Percentiles rank a stretch among this genome's conserved stretches.
These are phyloP conservation scores for Lordiphosa clarofinis DNA, from an alignment of 1,140 invertebrate species.

Conservation along the genomic window DNA sequence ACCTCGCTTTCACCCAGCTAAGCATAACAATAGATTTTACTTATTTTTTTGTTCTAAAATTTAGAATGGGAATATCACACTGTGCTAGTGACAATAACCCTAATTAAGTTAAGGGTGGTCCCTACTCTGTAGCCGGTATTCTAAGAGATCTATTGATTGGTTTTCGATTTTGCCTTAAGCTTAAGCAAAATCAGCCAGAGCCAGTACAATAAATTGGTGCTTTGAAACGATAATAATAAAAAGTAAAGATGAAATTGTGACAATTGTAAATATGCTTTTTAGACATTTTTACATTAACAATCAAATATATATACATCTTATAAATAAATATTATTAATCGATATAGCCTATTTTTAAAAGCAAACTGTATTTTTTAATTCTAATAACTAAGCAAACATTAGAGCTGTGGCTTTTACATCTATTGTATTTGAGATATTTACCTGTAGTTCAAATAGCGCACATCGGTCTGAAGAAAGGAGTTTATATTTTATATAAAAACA, in stretches of 20 bases:
- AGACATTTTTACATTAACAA: conserved; percentile 60
- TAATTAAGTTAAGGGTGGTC: conserved; percentile 4
- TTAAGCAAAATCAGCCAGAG: conserved; percentile 67
- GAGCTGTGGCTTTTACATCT: conserved; percentile 61
- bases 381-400: conserved; percentile 36
- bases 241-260: conserved; percentile 23
- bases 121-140: conserved; percentile 28
- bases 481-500: conserved; percentile 63
- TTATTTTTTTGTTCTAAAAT: too few species aligned
- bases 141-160: conserved; percentile 24
- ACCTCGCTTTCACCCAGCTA: too few species aligned
- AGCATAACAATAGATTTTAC: too few species aligned
- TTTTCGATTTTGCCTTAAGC: conserved; percentile 43
- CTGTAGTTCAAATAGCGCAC: conserved; percentile 60
- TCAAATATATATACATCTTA: conserved; percentile 28
- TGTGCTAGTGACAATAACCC: conserved; percentile 42
- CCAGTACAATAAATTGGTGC: conserved; percentile 67
- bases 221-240: conserved; percentile 60
- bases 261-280: conserved; percentile 64
- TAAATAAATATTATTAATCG: conserved; percentile 38
- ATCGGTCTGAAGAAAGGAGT: conserved; percentile 42
- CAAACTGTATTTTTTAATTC: too few species aligned
- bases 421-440: conserved; percentile 34
- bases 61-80: conserved; percentile 10
- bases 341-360: conserved; percentile 40